Conservation (phyloP, 2,888 invertebrate species). For the Athalia cordata region DNA sequence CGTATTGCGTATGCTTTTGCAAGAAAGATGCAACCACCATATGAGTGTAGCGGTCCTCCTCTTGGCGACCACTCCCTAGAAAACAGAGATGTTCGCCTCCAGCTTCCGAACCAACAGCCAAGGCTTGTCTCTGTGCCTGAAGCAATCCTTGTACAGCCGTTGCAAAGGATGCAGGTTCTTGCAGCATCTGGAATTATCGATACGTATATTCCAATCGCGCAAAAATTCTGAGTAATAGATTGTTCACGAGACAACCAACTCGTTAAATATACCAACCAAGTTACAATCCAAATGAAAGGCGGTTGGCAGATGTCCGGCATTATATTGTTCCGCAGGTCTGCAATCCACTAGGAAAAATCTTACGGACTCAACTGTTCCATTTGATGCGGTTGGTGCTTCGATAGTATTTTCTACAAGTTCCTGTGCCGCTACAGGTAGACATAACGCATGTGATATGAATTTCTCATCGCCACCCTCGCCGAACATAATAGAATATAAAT, state of each 20-base stretch:
- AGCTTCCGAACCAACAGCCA: conserved; percentile 90
- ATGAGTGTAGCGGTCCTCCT: conserved; percentile 96
- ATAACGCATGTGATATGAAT: conserved; percentile 88
- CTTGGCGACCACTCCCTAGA: conserved; percentile 93
- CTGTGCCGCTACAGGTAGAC: conserved; percentile 95
- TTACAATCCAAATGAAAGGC: conserved; percentile 99
- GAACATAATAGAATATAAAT: conserved; percentile 76
- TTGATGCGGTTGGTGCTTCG: conserved; percentile 78
- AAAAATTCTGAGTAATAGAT: not conserved
- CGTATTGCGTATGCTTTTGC: conserved; percentile 93
- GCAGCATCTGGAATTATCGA: conserved; percentile 84
- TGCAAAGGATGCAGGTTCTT: conserved; percentile 95
- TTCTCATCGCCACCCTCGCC: conserved; percentile 78
- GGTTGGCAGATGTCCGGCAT: conserved; percentile 96
- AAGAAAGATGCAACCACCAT: conserved; percentile 99
- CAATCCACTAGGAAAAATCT: conserved; percentile 98
- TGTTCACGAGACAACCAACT: not conserved
- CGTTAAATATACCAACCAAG: conserved; percentile 76
- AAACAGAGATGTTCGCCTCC: conserved; percentile 93
- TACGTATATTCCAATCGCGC: not conserved
- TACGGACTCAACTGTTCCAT: conserved; percentile 76
- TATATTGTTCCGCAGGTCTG: conserved; percentile 96
- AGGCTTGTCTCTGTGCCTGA: conserved; percentile 90
- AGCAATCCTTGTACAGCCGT: conserved; percentile 95
- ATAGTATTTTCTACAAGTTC: conserved; percentile 91